A percentile compares a stretch with the other conserved stretches of the same genome.
Conservation (phyloP, 2,888 invertebrate genomes). For the Blomia tropicalis region DNA sequence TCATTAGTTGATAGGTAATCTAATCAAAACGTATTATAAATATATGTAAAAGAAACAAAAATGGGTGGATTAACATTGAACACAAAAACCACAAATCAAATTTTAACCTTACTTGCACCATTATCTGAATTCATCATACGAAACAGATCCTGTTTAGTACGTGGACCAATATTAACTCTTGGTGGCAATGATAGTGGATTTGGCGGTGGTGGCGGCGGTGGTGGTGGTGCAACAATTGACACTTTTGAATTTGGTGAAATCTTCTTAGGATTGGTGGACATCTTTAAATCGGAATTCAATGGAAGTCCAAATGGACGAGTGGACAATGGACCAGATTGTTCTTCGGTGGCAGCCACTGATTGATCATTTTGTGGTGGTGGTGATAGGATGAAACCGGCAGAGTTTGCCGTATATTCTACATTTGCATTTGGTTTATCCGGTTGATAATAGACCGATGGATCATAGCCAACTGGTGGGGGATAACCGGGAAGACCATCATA, state of each 20-base stretch:
- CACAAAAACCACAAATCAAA: not conserved
- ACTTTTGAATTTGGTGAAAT: not conserved
- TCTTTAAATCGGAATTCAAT: not conserved
- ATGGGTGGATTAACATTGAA: not conserved
- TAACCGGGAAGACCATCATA: constrained; percentile 23
- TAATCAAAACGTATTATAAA: not conserved
- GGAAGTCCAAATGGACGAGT: no score
- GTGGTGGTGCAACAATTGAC: not conserved
- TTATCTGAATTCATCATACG: not conserved
- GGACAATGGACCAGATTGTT: no score
- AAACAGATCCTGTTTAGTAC: not conserved
- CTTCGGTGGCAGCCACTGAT: not conserved
- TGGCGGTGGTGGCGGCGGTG: not conserved
- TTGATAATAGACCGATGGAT: not conserved
- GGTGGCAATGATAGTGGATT: not conserved
- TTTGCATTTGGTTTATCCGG: not conserved
- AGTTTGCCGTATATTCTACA: constrained; percentile 20
- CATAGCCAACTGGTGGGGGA: constrained; percentile 19
- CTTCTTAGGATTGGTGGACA: not conserved
- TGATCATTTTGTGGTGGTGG: no score
- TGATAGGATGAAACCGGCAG: constrained; percentile 23
- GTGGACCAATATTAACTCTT: not conserved
- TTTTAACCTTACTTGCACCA: not conserved
- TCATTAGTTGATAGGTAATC: constrained; percentile 1
- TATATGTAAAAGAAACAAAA: not conserved